phyloP scores from a whole-genome alignment of 2,888 invertebrate genomes.

The Scelioninae gen. 2 region DNA sequence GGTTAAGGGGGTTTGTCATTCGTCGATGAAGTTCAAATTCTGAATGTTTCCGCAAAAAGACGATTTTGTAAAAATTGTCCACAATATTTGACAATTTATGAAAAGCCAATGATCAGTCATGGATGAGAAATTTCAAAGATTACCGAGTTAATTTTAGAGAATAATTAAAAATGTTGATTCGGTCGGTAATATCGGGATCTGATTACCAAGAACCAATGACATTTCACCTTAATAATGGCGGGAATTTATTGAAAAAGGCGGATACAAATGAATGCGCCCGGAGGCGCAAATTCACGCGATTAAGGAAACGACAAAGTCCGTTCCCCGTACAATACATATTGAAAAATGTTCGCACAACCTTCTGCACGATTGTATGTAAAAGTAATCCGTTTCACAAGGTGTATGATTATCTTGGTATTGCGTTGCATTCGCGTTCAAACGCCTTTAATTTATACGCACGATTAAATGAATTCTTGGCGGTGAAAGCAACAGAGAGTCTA shows the following conservation, averaged over 20 bases:
- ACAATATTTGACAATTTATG: no score
- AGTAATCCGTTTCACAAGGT: slow-evolving; percentile 43
- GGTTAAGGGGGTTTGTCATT: no score
- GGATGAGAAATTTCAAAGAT: no score
- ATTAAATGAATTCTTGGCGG: slow-evolving; percentile 55
- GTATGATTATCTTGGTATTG: slow-evolving; percentile 47
- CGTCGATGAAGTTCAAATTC: no score
- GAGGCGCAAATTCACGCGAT: slow-evolving; percentile 25
- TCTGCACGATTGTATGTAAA: slow-evolving; percentile 41
- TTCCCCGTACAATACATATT: background rate
- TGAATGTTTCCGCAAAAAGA: no score
- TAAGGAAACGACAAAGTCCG: slow-evolving; percentile 26
- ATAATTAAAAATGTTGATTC: no score
- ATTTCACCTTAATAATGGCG: slow-evolving; percentile 30
- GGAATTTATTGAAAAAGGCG: slow-evolving; percentile 18
- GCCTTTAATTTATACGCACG: slow-evolving; percentile 56
- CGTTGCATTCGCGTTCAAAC: slow-evolving; percentile 47
- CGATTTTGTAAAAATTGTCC: no score
- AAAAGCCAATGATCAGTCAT: no score
- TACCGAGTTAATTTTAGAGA: no score
- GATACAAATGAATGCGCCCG: slow-evolving; percentile 4
- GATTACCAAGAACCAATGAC: no score
- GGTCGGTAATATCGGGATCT: no score
- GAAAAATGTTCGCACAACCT: slow-evolving; percentile 25
- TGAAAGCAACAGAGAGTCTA: slow-evolving; percentile 52